These are phyloP conservation scores for Eilema griseolum DNA, from an alignment of 2,888 invertebrate genomes.

Conservation along the genomic window DNA sequence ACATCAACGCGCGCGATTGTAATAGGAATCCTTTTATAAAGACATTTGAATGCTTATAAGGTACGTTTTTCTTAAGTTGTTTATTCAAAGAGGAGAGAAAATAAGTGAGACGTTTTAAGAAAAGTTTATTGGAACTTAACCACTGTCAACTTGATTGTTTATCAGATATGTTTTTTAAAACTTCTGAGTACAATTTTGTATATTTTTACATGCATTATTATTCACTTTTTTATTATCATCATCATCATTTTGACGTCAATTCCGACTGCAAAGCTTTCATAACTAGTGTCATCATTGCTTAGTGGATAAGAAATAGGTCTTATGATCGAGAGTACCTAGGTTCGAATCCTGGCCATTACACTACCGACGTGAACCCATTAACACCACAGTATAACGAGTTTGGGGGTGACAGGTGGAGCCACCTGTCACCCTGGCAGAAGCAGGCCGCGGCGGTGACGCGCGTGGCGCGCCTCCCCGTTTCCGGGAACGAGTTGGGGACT, in stretches of 20 bases:
- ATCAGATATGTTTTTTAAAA: not conserved
- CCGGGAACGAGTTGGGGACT: too few relatives aligned
- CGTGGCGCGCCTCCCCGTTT: too few relatives aligned
- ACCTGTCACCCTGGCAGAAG: too few relatives aligned
- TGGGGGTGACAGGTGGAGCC: too few relatives aligned
- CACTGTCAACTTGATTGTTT: not conserved
- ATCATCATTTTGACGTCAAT: not conserved
- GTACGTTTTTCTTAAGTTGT: conserved; percentile 25
- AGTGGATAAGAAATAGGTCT: too few relatives aligned
- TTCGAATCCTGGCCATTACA: too few relatives aligned
- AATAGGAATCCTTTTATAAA: conserved; percentile 35
- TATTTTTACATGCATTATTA: not conserved
- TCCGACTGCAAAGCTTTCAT: not conserved
- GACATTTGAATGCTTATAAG: conserved; percentile 29
- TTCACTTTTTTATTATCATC: not conserved
- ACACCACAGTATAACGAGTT: too few relatives aligned
- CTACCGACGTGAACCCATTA: too few relatives aligned
- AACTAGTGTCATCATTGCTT: too few relatives aligned
- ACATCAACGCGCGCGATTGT: conserved; percentile 71
- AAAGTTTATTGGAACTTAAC: not conserved
- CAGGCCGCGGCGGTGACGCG: too few relatives aligned
- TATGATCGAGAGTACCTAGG: too few relatives aligned
- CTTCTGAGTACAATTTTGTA: not conserved
- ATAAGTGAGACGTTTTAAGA: conserved; percentile 10
- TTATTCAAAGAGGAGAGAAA: conserved; percentile 25